Conservation (phyloP, 2,888 invertebrate genomes). For the Tetramorium bicarinatum region DNA sequence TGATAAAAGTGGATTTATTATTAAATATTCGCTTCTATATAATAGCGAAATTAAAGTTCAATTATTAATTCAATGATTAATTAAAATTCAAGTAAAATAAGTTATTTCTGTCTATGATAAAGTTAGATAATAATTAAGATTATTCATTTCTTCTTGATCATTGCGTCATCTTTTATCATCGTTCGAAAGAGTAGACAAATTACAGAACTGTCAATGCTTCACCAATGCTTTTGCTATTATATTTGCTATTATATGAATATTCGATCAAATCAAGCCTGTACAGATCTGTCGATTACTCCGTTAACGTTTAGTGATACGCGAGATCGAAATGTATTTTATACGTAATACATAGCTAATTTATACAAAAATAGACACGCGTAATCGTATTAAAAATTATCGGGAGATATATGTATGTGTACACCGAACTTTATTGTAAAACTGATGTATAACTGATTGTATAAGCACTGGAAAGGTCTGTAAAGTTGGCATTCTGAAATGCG, state of each 20-base stretch:
- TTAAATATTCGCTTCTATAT: neutral
- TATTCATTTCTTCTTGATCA: neutral
- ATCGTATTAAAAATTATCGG: neutral
- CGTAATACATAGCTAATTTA: slow-evolving; percentile 21
- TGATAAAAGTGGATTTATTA: neutral
- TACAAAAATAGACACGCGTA: slow-evolving; percentile 10
- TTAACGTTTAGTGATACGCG: slow-evolving; percentile 1
- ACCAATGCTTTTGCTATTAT: neutral
- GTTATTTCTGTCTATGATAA: neutral
- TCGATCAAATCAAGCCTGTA: slow-evolving; percentile 34
- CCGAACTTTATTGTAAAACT: neutral
- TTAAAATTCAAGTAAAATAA: neutral
- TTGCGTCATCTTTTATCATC: too few species aligned
- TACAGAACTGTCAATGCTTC: slow-evolving; percentile 20
- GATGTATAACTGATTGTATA: neutral
- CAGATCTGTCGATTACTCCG: slow-evolving; percentile 23
- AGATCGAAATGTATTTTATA: slow-evolving; percentile 25
- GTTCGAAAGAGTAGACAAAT: neutral
- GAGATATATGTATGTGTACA: neutral
- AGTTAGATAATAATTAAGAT: slow-evolving; percentile 5
- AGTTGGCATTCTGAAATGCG: too few species aligned
- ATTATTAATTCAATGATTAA: too few species aligned
- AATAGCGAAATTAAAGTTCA: neutral
- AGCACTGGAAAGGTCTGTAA: neutral
- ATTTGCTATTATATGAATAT: neutral